A percentile compares a stretch with the other conserved stretches of the same genome.
Evolutionary conservation across 2,113 vertebrate genomes (phyloP).

Genomic region (Aramus guarauna): DNA sequence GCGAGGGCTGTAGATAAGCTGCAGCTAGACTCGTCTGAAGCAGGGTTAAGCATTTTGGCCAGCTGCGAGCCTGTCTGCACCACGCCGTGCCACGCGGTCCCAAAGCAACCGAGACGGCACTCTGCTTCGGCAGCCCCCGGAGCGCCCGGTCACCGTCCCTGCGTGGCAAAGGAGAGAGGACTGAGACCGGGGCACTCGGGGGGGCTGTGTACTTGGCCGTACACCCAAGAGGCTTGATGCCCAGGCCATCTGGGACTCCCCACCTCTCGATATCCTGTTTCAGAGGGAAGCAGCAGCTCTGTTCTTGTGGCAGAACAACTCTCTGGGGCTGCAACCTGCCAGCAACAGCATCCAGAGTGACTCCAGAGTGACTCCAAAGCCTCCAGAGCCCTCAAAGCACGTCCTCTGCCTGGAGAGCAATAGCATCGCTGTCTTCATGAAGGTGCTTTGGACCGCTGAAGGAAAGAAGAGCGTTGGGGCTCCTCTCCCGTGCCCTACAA

Average conservation of each 20-base stretch:
- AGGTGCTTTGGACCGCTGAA: background rate
- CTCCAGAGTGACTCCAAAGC: background rate
- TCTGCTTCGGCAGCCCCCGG: background rate
- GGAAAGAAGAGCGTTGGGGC: background rate
- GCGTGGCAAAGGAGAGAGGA: accelerated
- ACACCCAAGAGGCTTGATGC: background rate
- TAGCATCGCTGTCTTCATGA: accelerated
- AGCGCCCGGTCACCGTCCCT: background rate
- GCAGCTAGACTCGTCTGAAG: background rate
- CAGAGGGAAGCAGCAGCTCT: background rate
- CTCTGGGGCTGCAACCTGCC: background rate
- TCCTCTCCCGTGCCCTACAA: background rate
- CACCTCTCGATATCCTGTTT: accelerated
- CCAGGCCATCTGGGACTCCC: accelerated
- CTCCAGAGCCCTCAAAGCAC: background rate
- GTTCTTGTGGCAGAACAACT: background rate
- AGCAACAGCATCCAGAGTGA: background rate
- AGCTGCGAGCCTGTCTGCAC: background rate
- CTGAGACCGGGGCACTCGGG: background rate
- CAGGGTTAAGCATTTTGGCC: background rate
- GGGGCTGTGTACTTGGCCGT: background rate
- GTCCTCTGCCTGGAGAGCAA: background rate
- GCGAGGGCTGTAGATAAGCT: background rate
- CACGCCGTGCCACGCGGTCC: accelerated
- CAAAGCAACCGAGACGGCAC: accelerated